phyloP scores from a whole-genome alignment of 92 coral and sea anemone genomes.

The Blastomussa wellsi region DNA sequence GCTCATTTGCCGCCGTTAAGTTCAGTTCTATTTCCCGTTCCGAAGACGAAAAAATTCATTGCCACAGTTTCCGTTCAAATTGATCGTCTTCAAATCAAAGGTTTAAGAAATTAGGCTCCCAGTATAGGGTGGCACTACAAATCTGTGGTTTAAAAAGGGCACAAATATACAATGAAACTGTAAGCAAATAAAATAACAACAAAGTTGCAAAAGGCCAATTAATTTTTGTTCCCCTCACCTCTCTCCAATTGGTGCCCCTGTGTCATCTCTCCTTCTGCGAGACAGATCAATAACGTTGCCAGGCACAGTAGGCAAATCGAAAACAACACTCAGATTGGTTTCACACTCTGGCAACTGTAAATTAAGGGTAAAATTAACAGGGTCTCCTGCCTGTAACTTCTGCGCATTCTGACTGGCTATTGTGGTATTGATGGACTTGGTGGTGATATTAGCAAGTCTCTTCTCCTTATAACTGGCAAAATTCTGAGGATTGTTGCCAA shows the following conservation, averaged over 20 bases:
- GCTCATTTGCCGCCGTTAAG: no score
- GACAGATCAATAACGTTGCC: conserved; percentile 47
- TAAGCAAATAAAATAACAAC: no score
- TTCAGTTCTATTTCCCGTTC: no score
- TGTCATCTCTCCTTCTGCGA: conserved; percentile 49
- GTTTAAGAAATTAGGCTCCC: no score
- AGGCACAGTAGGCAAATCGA: conserved; percentile 66
- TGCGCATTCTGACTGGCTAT: conserved; percentile 58
- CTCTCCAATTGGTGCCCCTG: background rate
- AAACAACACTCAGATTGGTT: conserved; percentile 55
- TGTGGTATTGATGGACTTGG: conserved; percentile 59
- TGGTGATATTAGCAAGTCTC: conserved; percentile 36
- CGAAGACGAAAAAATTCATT: no score
- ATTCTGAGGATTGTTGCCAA: conserved; percentile 45
- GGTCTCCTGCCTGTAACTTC: conserved; percentile 72
- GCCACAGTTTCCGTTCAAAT: no score
- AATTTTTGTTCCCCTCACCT: conserved; percentile 18
- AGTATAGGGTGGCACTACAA: no score
- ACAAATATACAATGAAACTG: no score
- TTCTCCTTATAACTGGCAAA: conserved; percentile 55
- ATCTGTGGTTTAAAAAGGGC: no score
- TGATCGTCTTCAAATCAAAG: no score
- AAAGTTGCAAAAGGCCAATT: no score
- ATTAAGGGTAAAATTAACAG: conserved; percentile 54
- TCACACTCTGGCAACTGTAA: conserved; percentile 79